phyloP scores from a whole-genome alignment of 2,888 invertebrate species.

The Noctua janthe region DNA sequence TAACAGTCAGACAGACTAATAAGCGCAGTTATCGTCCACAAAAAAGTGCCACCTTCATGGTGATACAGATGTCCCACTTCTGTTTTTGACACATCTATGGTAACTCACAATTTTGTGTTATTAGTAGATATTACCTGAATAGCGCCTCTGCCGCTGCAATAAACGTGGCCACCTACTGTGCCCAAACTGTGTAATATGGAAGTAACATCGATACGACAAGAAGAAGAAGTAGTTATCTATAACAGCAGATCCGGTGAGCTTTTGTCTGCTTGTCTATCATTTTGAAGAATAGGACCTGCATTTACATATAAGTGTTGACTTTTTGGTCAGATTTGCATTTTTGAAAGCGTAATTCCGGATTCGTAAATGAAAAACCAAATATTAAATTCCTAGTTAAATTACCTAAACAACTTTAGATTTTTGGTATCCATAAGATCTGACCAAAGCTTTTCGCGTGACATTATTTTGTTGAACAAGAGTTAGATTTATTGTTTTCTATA shows the following conservation, averaged over 20 bases:
- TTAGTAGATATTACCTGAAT: slow-evolving; percentile 8
- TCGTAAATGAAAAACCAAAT: not conserved
- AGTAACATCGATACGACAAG: too few species aligned
- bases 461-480: not conserved
- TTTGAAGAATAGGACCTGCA: not conserved
- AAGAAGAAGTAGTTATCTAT: too few species aligned
- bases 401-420: not conserved
- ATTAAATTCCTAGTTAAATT: not conserved
- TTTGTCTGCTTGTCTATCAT: not conserved
- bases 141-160: too few species aligned
- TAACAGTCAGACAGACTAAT: not conserved
- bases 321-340: not conserved
- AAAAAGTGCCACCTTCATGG: not conserved
- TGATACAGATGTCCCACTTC: not conserved
- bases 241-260: not conserved
- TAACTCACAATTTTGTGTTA: slow-evolving; percentile 2
- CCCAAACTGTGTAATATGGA: too few species aligned
- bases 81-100: not conserved
- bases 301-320: not conserved
- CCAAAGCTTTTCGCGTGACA: not conserved
- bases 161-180: too few species aligned
- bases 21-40: not conserved
- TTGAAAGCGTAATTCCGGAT: not conserved
- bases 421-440: not conserved
- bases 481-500: not conserved